Base-by-base conservation (phyloP, 1,140 invertebrate genomes). In the Philotrypesis tridentata region DNA sequence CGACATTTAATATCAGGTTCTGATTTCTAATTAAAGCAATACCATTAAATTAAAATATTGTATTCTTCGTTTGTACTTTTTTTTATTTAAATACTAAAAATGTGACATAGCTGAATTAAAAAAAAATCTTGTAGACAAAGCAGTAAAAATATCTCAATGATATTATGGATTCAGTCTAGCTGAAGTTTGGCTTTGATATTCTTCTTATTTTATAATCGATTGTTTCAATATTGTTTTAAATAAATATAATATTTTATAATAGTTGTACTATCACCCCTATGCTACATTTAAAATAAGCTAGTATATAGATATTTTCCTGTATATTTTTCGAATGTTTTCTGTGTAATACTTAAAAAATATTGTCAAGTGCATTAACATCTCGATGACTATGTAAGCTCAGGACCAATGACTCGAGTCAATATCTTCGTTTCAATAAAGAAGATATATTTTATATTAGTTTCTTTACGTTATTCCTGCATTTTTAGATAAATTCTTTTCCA, bases 271-370 rank as follows among this genome's bases (percentile, higher is more conserved):
- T 55, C 21, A 55, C 17, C 48, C 68, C 33, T 17, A 11, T 14
- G 2, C 48, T 71, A 43, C n/a, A 61, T 71, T 60, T 40, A 17
- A 31, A 70, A 78, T 2, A 68, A 78, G 27, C 21, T n/a, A 27
- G 17, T 31, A 27, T 40, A 78, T 37, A 78, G 2, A 21, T 55
- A 40, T 78, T 48, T 31, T 27, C 17, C 9, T 77, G 21, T 67
- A 27, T 65, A 61, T 75, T 75, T 76, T 43, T 76, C 0, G 21
- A 67, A 80, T 55, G 61, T 80, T 31, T 27, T 29, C 21, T 23
- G 55, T 71, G n/a, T 55, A 74, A 80, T 68, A 81, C 25, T 81
- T 81, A 31, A 68, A 81, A 70, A 27, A 70, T 76, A 81, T 68
- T 60, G 43, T 75, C 63, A 75, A 61, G 7, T 68, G 61, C 27